Evolutionary conservation across 2,888 invertebrate genomes (phyloP).

Genomic region (Nebria brevicollis): DNA sequence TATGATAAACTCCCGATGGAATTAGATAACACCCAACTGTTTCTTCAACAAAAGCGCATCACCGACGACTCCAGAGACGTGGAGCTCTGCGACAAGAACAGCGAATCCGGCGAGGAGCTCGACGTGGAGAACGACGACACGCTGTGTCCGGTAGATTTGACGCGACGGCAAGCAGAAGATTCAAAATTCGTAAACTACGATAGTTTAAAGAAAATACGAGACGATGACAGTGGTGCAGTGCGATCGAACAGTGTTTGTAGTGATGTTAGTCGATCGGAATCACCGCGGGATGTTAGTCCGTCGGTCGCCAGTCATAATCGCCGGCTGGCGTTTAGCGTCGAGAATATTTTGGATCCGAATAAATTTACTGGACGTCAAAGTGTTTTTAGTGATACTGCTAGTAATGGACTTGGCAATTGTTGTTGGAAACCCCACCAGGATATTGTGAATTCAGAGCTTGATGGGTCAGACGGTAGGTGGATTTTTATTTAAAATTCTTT

Average conservation of each 20-base stretch:
- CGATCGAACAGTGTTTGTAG: slow-evolving; percentile 64
- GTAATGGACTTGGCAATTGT: slow-evolving; percentile 57
- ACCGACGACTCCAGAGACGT: slow-evolving; percentile 60
- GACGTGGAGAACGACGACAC: slow-evolving; percentile 63
- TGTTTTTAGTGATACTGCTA: slow-evolving; percentile 57
- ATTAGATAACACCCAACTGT: slow-evolving; percentile 54
- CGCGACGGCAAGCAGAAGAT: slow-evolving; percentile 57
- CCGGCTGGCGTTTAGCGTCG: slow-evolving; percentile 86
- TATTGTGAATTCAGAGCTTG: slow-evolving; percentile 64
- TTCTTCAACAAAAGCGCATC: slow-evolving; percentile 59
- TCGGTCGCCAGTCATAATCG: slow-evolving; percentile 67
- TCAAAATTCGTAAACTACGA: slow-evolving; percentile 53
- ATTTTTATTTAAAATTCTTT: background rate
- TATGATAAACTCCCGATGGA: slow-evolving; percentile 54
- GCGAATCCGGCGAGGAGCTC: slow-evolving; percentile 56
- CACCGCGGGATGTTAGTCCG: slow-evolving; percentile 59
- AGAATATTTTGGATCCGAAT: slow-evolving; percentile 89
- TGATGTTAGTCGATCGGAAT: slow-evolving; percentile 61
- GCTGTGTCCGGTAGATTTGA: slow-evolving; percentile 63
- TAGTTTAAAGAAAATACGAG: slow-evolving; percentile 42
- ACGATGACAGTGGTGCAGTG: slow-evolving; percentile 48
- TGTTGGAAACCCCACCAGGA: slow-evolving; percentile 66
- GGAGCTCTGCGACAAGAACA: slow-evolving; percentile 59
- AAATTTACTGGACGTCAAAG: slow-evolving; percentile 82
- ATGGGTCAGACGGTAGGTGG: slow-evolving; percentile 63